Conservation (phyloP, 2,888 invertebrate species). For the Shargacucullia verbasci region DNA sequence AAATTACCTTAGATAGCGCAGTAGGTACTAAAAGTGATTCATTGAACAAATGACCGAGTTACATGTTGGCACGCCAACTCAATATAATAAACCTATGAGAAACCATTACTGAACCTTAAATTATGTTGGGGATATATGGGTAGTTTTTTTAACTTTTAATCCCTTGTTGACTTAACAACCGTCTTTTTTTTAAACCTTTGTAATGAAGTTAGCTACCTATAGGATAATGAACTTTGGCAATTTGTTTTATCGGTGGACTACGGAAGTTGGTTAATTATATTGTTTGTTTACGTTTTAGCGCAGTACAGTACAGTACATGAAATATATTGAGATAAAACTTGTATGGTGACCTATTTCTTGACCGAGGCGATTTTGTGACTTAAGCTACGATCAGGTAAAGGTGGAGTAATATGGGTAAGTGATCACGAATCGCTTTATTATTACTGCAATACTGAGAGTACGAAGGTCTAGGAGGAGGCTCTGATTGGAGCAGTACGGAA, state of each 20-base stretch:
- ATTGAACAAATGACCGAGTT: slow-evolving; percentile 43
- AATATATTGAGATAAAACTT: slow-evolving; percentile 18
- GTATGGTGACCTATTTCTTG: too few relatives aligned
- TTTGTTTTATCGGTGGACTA: slow-evolving; percentile 27
- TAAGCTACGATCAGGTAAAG: too few relatives aligned
- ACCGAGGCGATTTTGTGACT: too few relatives aligned
- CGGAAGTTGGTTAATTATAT: slow-evolving; percentile 46
- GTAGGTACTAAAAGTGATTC: slow-evolving; percentile 41
- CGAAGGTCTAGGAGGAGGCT: too few relatives aligned
- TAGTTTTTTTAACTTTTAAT: slow-evolving; percentile 13
- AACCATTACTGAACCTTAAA: slow-evolving; percentile 35
- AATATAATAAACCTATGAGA: slow-evolving; percentile 33
- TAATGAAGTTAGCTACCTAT: slow-evolving; percentile 10
- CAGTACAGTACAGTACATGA: slow-evolving; percentile 13
- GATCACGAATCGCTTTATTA: too few relatives aligned
- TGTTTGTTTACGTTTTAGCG: slow-evolving; percentile 38
- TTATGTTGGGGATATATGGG: slow-evolving; percentile 19
- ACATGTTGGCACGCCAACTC: slow-evolving; percentile 53
- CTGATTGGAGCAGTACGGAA: too few relatives aligned
- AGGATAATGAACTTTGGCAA: slow-evolving; percentile 9
- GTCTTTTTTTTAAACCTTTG: too few relatives aligned
- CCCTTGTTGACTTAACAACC: slow-evolving; percentile 1
- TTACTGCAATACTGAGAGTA: too few relatives aligned
- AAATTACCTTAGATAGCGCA: slow-evolving; percentile 49
- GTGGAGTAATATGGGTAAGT: too few relatives aligned